These are phyloP conservation scores for Carduelis carduelis DNA, from an alignment of 2,797 vertebrate species.

Conservation along the genomic window DNA sequence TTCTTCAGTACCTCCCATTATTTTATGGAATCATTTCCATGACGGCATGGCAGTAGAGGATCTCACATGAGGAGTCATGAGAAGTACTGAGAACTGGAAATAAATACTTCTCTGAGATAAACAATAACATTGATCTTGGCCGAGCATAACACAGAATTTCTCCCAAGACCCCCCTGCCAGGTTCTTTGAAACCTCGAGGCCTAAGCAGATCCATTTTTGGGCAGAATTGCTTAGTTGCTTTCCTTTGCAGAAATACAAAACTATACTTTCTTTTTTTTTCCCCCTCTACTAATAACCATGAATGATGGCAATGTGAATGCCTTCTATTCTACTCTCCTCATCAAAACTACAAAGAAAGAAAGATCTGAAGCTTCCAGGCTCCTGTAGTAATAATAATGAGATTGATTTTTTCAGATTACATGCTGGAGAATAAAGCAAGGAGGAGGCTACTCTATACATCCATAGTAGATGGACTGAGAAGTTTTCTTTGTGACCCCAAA, in stretches of 20 bases:
- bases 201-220: slow-evolving; percentile 12
- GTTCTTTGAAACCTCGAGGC: slow-evolving; percentile 21
- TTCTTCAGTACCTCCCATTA: background rate
- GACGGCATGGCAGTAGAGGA: background rate
- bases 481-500: background rate
- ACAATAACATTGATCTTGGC: slow-evolving; percentile 67
- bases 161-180: background rate
- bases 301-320: background rate
- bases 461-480: background rate
- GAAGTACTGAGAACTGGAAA: slow-evolving; percentile 53
- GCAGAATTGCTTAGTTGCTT: background rate
- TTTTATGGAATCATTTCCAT: slow-evolving; percentile 22
- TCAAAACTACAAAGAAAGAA: background rate
- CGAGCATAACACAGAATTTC: background rate
- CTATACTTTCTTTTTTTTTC: background rate
- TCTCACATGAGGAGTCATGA: slow-evolving; percentile 21
- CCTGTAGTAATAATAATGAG: background rate
- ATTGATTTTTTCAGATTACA: background rate
- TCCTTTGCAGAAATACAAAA: slow-evolving; percentile 29
- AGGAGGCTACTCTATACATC: background rate
- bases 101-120: slow-evolving; percentile 51
- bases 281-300: background rate
- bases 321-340: background rate
- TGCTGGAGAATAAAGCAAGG: background rate
- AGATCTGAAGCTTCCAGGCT: background rate